Base-by-base conservation (phyloP, 2,113 vertebrate species). In the Neogale vison region DNA sequence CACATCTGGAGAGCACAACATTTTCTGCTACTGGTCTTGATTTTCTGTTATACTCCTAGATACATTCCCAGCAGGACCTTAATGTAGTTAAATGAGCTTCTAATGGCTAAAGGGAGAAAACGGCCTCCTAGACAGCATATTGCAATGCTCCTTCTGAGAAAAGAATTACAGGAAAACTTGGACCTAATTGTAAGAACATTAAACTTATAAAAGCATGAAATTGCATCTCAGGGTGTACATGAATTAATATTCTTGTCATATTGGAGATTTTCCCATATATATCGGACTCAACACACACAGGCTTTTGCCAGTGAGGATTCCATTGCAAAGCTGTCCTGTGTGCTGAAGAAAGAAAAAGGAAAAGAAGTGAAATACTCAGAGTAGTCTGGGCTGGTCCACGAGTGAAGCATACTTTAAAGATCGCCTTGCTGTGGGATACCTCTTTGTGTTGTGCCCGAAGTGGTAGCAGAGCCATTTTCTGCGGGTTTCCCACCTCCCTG, bases 201-300 rank as follows among this genome's bases (percentile, higher is more conserved):
- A 80, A 96, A 95, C 39, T 90, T 97, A 95, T 20, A 89, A 98
- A 96, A 96, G 92, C 96, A 92, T 93, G 96, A 97, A 93, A 96
- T 95, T 96, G 23, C 69, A 34, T 72, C 59, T 65, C 55, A 76
- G 52, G 45, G 31, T 83, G 23, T 61, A 17, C 29, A n/a, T 36
- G 74, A 39, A 74, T 45, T 52, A 86, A 67, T 29, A 59, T 36
- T 31, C 2, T 83, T n/a, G 85, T 88, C 24, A 0, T 39, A 26
- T 15, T 50, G 13, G 50, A 72, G 52, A 36, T 21, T 86, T 94
- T 85, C 34, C 81, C n/a, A 11, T 31, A 17, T 65, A 0, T 8
- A 17, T 76, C 63, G 61, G 69, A 45, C 34, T 76, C 71, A 50
- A 1, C 24, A 50, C 34, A 71, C 26, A n/a, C 18, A 29, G 10